Conservation (phyloP, 2,888 invertebrate genomes). For the Rhaphigaster nebulosa region DNA sequence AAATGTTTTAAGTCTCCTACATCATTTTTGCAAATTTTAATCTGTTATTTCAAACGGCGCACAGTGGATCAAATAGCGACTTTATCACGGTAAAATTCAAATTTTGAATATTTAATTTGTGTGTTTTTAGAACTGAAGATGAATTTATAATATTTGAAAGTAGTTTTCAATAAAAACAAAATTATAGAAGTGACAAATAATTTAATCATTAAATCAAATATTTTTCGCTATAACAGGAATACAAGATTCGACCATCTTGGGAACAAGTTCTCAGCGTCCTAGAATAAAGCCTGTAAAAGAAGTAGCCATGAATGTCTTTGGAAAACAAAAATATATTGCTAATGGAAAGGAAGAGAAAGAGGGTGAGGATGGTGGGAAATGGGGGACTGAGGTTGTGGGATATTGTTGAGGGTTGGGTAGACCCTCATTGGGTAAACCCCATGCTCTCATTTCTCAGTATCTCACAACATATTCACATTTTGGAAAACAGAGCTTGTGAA, state of each 20-base stretch:
- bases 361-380: neutral
- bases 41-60: too few relatives aligned
- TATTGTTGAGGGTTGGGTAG: neutral
- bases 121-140: too few relatives aligned
- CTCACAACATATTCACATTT: neutral
- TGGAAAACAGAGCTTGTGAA: neutral
- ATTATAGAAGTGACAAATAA: too few relatives aligned
- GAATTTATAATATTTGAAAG: too few relatives aligned
- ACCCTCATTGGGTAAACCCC: neutral
- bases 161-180: too few relatives aligned
- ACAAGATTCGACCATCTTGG: neutral
- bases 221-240: neutral
- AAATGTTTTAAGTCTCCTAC: too few relatives aligned
- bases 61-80: too few relatives aligned
- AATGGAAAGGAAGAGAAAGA: conserved; percentile 11
- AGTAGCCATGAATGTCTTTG: conserved; percentile 6
- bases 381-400: neutral
- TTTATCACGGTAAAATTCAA: too few relatives aligned
- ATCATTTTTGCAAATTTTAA: too few relatives aligned
- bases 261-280: neutral
- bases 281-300: neutral
- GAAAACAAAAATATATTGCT: conserved; percentile 33
- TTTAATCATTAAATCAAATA: neutral
- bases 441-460: neutral
- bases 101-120: too few relatives aligned